phyloP scores from a whole-genome alignment of 1,140 invertebrate genomes.

The Psix sp. region DNA sequence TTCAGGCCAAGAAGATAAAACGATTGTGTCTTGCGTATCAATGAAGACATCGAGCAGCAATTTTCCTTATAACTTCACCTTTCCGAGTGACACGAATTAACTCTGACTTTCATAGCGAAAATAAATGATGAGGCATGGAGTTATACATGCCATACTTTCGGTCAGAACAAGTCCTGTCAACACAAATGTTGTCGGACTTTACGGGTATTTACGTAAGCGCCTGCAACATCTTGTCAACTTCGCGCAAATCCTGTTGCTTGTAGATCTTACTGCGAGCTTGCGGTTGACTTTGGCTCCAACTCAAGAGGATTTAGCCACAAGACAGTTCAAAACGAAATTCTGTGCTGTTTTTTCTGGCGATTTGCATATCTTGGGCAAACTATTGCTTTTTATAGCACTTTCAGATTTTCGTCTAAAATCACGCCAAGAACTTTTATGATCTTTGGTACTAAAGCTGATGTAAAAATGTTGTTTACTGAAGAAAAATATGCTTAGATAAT shows the following conservation, averaged over 20 bases:
- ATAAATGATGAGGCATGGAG: constrained; percentile 58
- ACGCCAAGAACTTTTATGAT: too few species aligned
- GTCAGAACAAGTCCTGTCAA: constrained; percentile 53
- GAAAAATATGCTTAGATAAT: too few species aligned
- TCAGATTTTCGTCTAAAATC: too few species aligned
- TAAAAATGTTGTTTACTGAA: too few species aligned
- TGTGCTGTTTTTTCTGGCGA: too few species aligned
- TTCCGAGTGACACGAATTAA: constrained; percentile 49
- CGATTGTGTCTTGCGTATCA: constrained; percentile 22
- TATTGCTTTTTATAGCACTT: too few species aligned
- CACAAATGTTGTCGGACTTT: constrained; percentile 66
- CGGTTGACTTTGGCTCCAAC: constrained; percentile 34
- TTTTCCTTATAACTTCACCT: constrained; percentile 67
- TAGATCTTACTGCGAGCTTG: constrained; percentile 49
- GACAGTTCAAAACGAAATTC: too few species aligned
- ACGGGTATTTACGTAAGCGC: constrained; percentile 63
- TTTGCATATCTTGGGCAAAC: too few species aligned
- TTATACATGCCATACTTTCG: constrained; percentile 31
- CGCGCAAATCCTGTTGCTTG: constrained; percentile 55
- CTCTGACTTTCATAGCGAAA: constrained; percentile 46
- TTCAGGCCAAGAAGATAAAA: constrained; percentile 38
- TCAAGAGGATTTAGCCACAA: too few species aligned
- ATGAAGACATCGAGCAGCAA: constrained; percentile 20
- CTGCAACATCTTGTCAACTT: constrained; percentile 52
- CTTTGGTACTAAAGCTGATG: too few species aligned